phyloP scores from a whole-genome alignment of 2,113 vertebrate genomes.

The Antechinus flavipes region DNA sequence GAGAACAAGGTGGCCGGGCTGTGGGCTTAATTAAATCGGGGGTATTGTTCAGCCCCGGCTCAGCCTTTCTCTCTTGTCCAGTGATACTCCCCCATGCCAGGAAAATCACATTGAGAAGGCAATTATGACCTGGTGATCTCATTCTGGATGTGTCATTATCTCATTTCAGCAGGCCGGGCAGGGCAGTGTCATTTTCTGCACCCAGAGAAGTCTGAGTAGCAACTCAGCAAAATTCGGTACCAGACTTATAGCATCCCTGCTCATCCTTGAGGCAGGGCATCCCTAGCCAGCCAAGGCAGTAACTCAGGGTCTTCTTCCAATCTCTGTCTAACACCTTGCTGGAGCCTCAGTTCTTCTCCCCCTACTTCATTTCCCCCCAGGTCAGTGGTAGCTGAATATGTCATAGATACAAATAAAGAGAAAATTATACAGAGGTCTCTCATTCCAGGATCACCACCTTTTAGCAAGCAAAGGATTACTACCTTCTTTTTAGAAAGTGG shows the following conservation, averaged over 20 bases:
- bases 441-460: constrained; percentile 13
- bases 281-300: constrained; percentile 45
- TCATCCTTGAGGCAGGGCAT: constrained; percentile 55
- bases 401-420: constrained; percentile 56
- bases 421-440: constrained; percentile 63
- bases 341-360: neutral
- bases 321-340: constrained; percentile 64
- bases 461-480: constrained; percentile 49
- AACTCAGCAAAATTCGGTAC: constrained; percentile 60
- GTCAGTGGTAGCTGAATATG: constrained; percentile 43
- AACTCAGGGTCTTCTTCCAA: constrained; percentile 39
- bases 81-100: constrained; percentile 44
- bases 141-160: constrained; percentile 68
- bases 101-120: constrained; percentile 70
- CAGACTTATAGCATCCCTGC: constrained; percentile 59
- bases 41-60: constrained; percentile 53
- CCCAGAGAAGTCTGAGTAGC: constrained; percentile 66
- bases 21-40: constrained; percentile 69
- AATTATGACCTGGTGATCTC: constrained; percentile 55
- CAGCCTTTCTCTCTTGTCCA: constrained; percentile 50
- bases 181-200: constrained; percentile 56
- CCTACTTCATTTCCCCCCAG: neutral
- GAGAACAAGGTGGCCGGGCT: constrained; percentile 57
- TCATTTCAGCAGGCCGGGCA: constrained; percentile 70
- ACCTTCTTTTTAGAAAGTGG: constrained; percentile 50